Evolutionary conservation across 2,888 invertebrate genomes (phyloP).

Genomic region (Petrophora chlorosata): DNA sequence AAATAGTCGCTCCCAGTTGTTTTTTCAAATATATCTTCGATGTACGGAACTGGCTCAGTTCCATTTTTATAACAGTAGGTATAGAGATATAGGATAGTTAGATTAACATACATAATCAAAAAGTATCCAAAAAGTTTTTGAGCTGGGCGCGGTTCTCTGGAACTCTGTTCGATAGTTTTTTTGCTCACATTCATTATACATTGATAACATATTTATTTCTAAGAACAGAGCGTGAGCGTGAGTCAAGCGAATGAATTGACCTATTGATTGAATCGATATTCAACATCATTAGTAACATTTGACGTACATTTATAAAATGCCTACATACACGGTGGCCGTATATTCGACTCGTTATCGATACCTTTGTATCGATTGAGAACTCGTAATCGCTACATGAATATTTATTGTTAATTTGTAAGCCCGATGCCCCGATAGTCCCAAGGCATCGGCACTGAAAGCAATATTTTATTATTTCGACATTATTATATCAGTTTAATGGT

Average conservation of each 20-base stretch:
- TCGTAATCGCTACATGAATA: slow-evolving; percentile 71
- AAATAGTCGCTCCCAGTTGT: no score
- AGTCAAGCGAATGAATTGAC: slow-evolving; percentile 15
- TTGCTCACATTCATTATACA: no score
- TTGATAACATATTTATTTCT: no score
- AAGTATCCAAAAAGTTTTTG: no score
- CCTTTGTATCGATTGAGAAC: slow-evolving; percentile 43
- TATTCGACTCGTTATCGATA: slow-evolving; percentile 37
- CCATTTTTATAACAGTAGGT: no score
- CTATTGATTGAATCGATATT: slow-evolving; percentile 32
- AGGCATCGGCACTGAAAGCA: slow-evolving; percentile 56
- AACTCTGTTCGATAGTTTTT: no score
- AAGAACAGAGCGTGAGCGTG: neutral
- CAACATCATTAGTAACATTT: slow-evolving; percentile 40
- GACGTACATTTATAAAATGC: slow-evolving; percentile 48
- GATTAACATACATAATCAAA: no score
- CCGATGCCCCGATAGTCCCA: slow-evolving; percentile 67
- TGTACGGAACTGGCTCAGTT: no score
- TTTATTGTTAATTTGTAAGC: slow-evolving; percentile 79
- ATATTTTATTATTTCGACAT: slow-evolving; percentile 70
- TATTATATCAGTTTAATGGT: slow-evolving; percentile 66
- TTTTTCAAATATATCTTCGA: no score
- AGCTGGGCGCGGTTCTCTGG: no score
- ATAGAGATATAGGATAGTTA: no score
- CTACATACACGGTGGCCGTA: slow-evolving; percentile 50